Conservation (phyloP, 92 coral and sea anemone genomes). For the Parazoanthus swiftii region DNA sequence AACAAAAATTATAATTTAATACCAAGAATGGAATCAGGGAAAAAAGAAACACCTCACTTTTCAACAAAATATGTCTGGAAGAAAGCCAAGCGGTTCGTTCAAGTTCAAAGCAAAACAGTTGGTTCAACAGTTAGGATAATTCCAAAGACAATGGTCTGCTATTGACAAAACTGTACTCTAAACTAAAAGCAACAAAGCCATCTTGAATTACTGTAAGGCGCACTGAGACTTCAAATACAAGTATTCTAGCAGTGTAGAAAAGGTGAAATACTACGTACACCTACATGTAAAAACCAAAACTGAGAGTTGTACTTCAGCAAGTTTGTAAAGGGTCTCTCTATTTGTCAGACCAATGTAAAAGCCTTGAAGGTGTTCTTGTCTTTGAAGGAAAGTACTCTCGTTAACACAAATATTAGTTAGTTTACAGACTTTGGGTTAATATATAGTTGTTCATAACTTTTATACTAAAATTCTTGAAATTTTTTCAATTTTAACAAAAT, state of each 20-base stretch:
- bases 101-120: too few species aligned
- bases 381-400: background rate
- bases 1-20: too few species aligned
- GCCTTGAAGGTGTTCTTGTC: background rate
- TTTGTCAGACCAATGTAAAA: background rate
- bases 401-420: background rate
- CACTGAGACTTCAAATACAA: background rate
- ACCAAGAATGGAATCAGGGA: background rate
- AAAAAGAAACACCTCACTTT: background rate
- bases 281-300: too few species aligned
- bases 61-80: background rate
- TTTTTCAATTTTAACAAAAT: background rate
- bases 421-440: background rate
- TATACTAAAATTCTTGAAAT: background rate
- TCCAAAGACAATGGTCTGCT: background rate
- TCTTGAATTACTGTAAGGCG: too few species aligned
- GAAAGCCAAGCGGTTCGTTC: background rate
- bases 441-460: background rate
- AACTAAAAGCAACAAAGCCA: background rate
- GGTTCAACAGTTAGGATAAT: background rate
- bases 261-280: too few species aligned
- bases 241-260: background rate
- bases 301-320: background rate
- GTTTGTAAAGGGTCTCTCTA: background rate
- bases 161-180: background rate